Percentiles rank a stretch among this genome's conserved stretches.
Evolutionary conservation across 2,888 invertebrate genomes (phyloP).

Genomic region (Nephrocerus scutellatus): DNA sequence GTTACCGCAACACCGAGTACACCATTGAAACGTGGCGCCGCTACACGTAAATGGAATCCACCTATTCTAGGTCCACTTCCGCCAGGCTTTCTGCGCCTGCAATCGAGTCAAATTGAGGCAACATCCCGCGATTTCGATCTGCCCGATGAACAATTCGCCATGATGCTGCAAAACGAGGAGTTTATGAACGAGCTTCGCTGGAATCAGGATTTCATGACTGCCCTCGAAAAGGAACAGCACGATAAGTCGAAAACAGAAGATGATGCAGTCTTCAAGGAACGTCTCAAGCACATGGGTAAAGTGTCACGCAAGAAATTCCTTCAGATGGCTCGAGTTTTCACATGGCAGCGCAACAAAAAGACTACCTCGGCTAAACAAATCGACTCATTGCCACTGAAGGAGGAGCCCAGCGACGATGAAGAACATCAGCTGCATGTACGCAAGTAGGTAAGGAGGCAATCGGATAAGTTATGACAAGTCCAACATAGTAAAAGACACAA

Average conservation of each 20-base stretch:
- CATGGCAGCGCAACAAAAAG: constrained; percentile 57
- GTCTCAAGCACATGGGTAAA: constrained; percentile 76
- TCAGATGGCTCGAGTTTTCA: constrained; percentile 69
- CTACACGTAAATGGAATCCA: constrained; percentile 63
- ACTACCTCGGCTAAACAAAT: constrained; percentile 49
- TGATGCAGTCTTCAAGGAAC: constrained; percentile 64
- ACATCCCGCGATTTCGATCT: constrained; percentile 52
- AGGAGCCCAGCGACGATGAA: constrained; percentile 59
- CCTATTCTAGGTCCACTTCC: constrained; percentile 71
- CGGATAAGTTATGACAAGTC: too few relatives aligned
- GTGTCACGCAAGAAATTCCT: constrained; percentile 75
- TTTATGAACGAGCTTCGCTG: constrained; percentile 78
- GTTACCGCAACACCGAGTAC: constrained; percentile 24
- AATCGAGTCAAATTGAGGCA: constrained; percentile 28
- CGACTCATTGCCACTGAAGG: constrained; percentile 55
- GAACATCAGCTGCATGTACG: constrained; percentile 44
- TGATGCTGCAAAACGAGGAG: constrained; percentile 84
- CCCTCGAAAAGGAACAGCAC: constrained; percentile 68
- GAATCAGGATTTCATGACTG: constrained; percentile 81
- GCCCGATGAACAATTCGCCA: constrained; percentile 80
- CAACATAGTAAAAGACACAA: too few relatives aligned
- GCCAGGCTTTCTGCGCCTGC: constrained; percentile 63
- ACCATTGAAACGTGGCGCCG: constrained; percentile 31
- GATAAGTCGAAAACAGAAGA: constrained; percentile 54
- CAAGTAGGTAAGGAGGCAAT: too few relatives aligned